A percentile compares a stretch with the other conserved stretches of the same genome.
phyloP scores from a whole-genome alignment of 2,797 vertebrate genomes.

The Dallia pectoralis region DNA sequence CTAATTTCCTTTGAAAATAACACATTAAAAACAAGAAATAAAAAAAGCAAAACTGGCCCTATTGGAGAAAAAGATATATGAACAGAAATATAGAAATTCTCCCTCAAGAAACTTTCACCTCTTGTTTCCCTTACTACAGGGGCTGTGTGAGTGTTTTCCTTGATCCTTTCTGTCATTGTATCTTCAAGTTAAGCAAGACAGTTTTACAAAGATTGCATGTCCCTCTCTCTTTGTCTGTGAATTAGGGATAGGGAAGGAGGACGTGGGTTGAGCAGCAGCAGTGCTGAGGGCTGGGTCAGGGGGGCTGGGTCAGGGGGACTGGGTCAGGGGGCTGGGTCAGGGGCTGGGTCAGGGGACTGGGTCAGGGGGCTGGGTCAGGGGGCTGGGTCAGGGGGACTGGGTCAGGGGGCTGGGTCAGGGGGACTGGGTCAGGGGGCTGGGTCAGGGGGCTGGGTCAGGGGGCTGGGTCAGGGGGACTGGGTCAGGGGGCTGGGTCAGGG shows the following conservation, averaged over 20 bases:
- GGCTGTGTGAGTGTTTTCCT: slow-evolving; percentile 45
- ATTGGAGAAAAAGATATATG: slow-evolving; percentile 42
- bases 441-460: too few species aligned
- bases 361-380: slow-evolving; percentile 33
- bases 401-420: slow-evolving; percentile 29
- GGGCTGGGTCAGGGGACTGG: slow-evolving; percentile 19
- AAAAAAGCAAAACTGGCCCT: slow-evolving; percentile 67
- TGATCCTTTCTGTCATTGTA: slow-evolving; percentile 58
- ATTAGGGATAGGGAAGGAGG: slow-evolving; percentile 39
- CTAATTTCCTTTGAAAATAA: slow-evolving; percentile 50
- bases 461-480: too few species aligned
- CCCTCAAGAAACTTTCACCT: slow-evolving; percentile 56
- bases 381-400: slow-evolving; percentile 25
- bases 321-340: slow-evolving; percentile 36
- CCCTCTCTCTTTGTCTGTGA: slow-evolving; percentile 63
- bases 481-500: slow-evolving; percentile 29
- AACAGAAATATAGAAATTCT: slow-evolving; percentile 45
- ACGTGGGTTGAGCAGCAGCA: slow-evolving; percentile 55
- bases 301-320: slow-evolving; percentile 24
- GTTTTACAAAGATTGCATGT: slow-evolving; percentile 67
- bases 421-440: too few species aligned
- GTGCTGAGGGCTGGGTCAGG: slow-evolving; percentile 45
- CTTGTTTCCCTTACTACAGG: slow-evolving; percentile 52
- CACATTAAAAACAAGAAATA: slow-evolving; percentile 41
- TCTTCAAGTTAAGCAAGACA: slow-evolving; percentile 76